Conservation (phyloP, 2,113 vertebrate species). For the Osmerus mordax region DNA sequence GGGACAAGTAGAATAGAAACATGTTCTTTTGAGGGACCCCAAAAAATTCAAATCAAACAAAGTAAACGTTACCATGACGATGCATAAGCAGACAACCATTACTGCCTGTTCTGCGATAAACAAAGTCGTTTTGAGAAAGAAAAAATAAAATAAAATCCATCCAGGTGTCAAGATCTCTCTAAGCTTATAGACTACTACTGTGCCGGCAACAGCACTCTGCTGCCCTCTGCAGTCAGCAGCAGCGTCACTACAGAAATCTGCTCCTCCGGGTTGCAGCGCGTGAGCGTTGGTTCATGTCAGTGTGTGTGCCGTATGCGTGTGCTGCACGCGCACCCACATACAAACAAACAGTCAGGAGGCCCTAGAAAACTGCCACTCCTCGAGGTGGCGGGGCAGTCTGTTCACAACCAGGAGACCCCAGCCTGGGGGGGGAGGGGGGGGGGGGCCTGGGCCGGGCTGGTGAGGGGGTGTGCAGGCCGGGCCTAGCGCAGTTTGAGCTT, state of each 20-base stretch:
- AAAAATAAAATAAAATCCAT: constrained; percentile 16
- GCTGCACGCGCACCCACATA: background rate
- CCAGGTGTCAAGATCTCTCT: background rate
- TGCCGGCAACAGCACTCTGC: constrained; percentile 36
- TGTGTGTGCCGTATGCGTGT: constrained; percentile 14
- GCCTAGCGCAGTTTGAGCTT: constrained; percentile 86
- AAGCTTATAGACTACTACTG: constrained; percentile 22
- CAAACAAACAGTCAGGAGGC: background rate
- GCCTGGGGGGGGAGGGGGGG: constrained; percentile 1
- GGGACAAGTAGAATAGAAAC: constrained; percentile 40
- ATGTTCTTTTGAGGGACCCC: constrained; percentile 18
- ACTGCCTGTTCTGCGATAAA: constrained; percentile 9
- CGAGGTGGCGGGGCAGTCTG: too few species aligned
- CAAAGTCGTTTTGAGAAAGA: constrained; percentile 5
- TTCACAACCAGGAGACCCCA: constrained; percentile 17
- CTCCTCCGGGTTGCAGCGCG: constrained; percentile 17
- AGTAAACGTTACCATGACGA: constrained; percentile 24
- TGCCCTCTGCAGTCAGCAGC: constrained; percentile 60
- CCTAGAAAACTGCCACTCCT: constrained; percentile 9
- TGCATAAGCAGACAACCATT: constrained; percentile 16
- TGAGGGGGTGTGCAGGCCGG: constrained; percentile 12
- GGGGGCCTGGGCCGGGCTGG: constrained; percentile 38
- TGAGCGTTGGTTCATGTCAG: background rate
- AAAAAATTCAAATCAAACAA: constrained; percentile 38
- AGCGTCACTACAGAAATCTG: constrained; percentile 44